Evolutionary conservation across 92 coral and sea anemone genomes (phyloP).

Genomic region (Paramuricea clavata): DNA sequence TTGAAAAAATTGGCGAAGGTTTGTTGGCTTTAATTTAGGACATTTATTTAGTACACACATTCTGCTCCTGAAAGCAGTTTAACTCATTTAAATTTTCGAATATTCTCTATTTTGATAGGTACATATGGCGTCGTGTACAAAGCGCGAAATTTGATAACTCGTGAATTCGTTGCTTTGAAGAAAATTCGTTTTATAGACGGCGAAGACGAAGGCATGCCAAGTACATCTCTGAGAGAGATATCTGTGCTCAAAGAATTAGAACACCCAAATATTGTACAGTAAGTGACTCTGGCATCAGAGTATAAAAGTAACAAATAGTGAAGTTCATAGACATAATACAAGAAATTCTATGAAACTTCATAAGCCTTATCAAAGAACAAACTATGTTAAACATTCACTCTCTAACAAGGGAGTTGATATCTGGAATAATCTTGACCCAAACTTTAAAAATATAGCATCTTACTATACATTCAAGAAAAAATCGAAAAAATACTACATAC

Average conservation of each 20-base stretch:
- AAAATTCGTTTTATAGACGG: constrained; percentile 94
- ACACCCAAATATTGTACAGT: constrained; percentile 90
- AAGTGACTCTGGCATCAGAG: not conserved
- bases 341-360: no score
- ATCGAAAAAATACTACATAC: no score
- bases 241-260: constrained; percentile 85
- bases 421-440: no score
- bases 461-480: no score
- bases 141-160: constrained; percentile 78
- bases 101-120: constrained; percentile 53
- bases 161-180: constrained; percentile 87
- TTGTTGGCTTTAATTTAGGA: not conserved
- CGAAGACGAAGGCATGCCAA: constrained; percentile 98
- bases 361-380: no score
- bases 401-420: no score
- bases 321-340: no score
- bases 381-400: no score
- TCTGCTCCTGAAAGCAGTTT: not conserved
- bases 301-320: not conserved
- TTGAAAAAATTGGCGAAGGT: constrained; percentile 99
- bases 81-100: not conserved
- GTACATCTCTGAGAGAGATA: constrained; percentile 98
- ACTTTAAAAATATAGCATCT: no score
- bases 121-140: constrained; percentile 98
- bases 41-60: not conserved